Evolutionary conservation across 2,888 invertebrate species (phyloP), one percentile per base, ranked within the genome.

Genomic region (Hypena proboscidalis): DNA sequence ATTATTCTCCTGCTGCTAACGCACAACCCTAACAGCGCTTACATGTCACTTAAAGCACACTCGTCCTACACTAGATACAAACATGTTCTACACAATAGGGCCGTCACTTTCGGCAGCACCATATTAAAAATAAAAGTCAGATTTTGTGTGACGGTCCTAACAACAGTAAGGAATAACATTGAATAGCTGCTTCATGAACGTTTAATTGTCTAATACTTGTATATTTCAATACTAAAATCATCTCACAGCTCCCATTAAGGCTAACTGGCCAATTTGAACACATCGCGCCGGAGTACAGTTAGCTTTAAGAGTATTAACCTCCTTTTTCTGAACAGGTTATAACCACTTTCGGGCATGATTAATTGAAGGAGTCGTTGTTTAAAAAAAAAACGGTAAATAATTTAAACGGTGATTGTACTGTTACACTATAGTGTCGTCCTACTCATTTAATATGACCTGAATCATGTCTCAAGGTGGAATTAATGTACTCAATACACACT

Each of bases 241-340:
- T 83, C 80, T 88, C 88, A 89, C 88, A 89, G 89, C 87, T 86
- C 83, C 81, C 81, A 58, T 75, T 85, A 88, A 90, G 88, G 86
- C 88, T 85, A 72, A 59, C 81, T 82, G 83, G 83, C 83, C 77
- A 80, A 77, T 74, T 77, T 86, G 85, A 89, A 87, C 86, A 89
- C 85, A 83, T 76, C 59, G 53, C 63, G 71, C 48, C 44, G 47
- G 9, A 62, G 58, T 55, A 34, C 33, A 53, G 54, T 64, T 59
- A 61, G 66, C 66, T 71, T 64, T 25, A 49, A 35, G 1, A 29
- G 43, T 38, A 40, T 25, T 40, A 21, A 5, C 25, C 23, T 25
- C 27, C 22, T 29, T 37, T 21, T 36, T 14, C 7, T 11, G 9
- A 22, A 36, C 32, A 37, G 32, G 14, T 26, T 30, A 4, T 11